Evolutionary conservation across 2,797 vertebrate species (phyloP).

Genomic region (Poecilia velifera): DNA sequence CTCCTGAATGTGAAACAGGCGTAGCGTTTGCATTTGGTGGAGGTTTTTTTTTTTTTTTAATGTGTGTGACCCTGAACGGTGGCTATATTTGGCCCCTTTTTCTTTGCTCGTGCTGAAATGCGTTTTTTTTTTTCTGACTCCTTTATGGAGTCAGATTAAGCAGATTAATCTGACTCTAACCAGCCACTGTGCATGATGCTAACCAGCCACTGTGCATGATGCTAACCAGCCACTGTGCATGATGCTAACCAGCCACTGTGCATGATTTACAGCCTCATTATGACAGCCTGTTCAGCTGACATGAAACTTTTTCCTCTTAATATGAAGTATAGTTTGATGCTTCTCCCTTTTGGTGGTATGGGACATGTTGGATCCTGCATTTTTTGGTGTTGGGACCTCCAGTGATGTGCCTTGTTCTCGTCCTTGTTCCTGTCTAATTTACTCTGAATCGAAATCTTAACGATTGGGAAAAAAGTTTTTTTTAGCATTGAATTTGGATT

Average conservation of each 20-base stretch:
- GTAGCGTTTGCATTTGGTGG: slow-evolving; percentile 28
- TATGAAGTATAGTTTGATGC: background rate
- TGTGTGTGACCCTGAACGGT: slow-evolving; percentile 39
- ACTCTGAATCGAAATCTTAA: background rate
- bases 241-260: slow-evolving; percentile 4
- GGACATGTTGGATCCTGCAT: background rate
- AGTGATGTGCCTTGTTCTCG: too few species aligned
- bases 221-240: slow-evolving; percentile 6
- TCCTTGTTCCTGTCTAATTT: background rate
- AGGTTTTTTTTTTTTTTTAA: background rate
- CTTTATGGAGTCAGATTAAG: slow-evolving; percentile 15
- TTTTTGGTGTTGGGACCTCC: too few species aligned
- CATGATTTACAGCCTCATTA: background rate
- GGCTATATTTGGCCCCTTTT: slow-evolving; percentile 51
- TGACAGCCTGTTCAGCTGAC: background rate
- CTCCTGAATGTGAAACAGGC: slow-evolving; percentile 17
- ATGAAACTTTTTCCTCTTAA: background rate
- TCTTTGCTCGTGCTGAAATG: slow-evolving; percentile 10
- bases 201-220: slow-evolving; percentile 9
- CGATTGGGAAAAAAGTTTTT: background rate
- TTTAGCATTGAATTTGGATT: too few species aligned
- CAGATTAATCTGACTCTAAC: too few species aligned
- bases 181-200: too few species aligned
- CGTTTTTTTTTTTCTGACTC: slow-evolving; percentile 16
- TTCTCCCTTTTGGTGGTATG: background rate